These are phyloP conservation scores for Epinephelus fuscoguttatus DNA, from an alignment of 2,113 vertebrate species.

Conservation along the genomic window DNA sequence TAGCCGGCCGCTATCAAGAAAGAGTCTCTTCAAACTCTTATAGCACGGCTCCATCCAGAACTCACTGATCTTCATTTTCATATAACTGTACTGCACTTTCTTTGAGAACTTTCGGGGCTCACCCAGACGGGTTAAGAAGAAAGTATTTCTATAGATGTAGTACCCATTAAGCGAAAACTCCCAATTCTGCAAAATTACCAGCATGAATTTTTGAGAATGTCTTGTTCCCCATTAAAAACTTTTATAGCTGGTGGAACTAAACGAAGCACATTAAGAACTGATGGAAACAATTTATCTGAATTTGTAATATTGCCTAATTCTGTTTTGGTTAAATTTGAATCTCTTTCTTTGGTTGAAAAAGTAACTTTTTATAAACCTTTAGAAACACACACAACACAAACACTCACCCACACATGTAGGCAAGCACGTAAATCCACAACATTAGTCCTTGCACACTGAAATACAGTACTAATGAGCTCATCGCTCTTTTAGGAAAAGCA, in stretches of 20 bases:
- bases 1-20: conserved; percentile 48
- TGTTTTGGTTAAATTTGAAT: conserved; percentile 21
- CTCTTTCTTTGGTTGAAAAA: conserved; percentile 58
- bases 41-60: conserved; percentile 29
- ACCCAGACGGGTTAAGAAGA: conserved; percentile 25
- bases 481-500: conserved; percentile 9
- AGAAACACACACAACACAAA: conserved; percentile 23
- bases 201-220: conserved; percentile 19
- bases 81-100: conserved; percentile 48
- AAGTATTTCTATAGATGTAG: conserved; percentile 30
- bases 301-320: not conserved
- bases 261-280: not conserved
- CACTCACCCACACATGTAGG: not conserved
- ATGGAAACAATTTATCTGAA: conserved; percentile 13
- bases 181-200: conserved; percentile 19
- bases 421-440: not conserved
- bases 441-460: conserved; percentile 16
- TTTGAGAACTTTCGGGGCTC: conserved; percentile 49
- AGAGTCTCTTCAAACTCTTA: conserved; percentile 39
- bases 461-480: conserved; percentile 36
- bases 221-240: conserved; percentile 21
- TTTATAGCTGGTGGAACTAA: conserved; percentile 14
- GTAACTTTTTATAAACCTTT: not conserved
- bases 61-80: conserved; percentile 60
- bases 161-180: conserved; percentile 23